Evolutionary conservation across 1,140 invertebrate genomes (phyloP).

Genomic region (Archegozetes longisetosus): DNA sequence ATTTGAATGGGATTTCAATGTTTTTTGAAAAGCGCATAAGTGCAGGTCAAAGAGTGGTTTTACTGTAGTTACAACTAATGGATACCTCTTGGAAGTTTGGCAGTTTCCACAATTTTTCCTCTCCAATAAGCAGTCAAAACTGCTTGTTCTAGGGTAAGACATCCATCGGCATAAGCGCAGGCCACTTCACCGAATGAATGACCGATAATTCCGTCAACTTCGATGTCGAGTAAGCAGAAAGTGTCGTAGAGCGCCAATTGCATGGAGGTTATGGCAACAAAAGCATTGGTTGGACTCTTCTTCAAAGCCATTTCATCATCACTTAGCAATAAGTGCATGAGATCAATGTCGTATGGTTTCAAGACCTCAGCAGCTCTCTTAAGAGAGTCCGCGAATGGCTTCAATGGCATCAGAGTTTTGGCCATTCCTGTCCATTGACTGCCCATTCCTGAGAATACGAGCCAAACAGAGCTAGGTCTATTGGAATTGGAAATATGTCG

Average conservation of each 20-base stretch:
- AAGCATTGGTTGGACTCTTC: constrained; percentile 61
- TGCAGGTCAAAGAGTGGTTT: too few species aligned
- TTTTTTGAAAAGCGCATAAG: too few species aligned
- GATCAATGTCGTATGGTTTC: constrained; percentile 55
- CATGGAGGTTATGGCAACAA: constrained; percentile 74
- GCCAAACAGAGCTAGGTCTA: constrained; percentile 29
- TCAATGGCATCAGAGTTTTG: constrained; percentile 56
- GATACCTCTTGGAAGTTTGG: not conserved
- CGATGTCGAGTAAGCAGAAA: constrained; percentile 29
- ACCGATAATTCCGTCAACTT: constrained; percentile 38
- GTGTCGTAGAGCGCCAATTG: constrained; percentile 37
- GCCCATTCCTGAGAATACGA: constrained; percentile 89
- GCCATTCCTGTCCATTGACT: constrained; percentile 91
- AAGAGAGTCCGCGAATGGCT: constrained; percentile 57
- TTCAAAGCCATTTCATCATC: constrained; percentile 61
- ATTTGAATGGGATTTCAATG: too few species aligned
- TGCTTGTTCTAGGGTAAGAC: constrained; percentile 36
- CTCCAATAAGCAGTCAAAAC: constrained; percentile 37
- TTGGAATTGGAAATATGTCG: not conserved
- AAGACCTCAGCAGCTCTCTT: constrained; percentile 53
- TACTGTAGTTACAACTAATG: not conserved
- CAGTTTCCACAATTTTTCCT: constrained; percentile 9
- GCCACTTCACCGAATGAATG: constrained; percentile 37
- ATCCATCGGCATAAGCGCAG: constrained; percentile 41
- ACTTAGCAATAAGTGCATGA: constrained; percentile 58